phyloP scores from a whole-genome alignment of 2,113 vertebrate genomes.

The Petrocephalus zakoni region DNA sequence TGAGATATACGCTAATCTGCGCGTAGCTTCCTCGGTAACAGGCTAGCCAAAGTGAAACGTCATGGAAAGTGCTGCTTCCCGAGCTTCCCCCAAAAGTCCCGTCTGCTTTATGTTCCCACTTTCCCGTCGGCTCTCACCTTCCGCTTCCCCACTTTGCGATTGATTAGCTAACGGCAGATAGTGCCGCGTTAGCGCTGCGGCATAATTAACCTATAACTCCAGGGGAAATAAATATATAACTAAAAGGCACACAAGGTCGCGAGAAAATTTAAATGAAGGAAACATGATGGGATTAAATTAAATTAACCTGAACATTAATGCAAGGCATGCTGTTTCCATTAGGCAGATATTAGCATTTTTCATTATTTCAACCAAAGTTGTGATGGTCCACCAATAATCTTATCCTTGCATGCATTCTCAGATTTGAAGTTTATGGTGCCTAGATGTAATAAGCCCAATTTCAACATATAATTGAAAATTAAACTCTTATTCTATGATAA shows the following conservation, averaged over 20 bases:
- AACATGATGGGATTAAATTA: slow-evolving; percentile 9
- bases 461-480: slow-evolving; percentile 9
- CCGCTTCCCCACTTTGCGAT: background rate
- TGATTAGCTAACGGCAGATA: background rate
- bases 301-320: background rate
- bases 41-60: background rate
- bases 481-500: slow-evolving; percentile 6
- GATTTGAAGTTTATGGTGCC: background rate
- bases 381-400: background rate
- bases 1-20: background rate
- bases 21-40: background rate
- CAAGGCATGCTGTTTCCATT: background rate
- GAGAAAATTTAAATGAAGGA: slow-evolving; percentile 4
- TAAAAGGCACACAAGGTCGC: background rate
- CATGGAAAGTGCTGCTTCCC: background rate
- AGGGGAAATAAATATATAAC: background rate
- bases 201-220: background rate
- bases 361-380: slow-evolving; percentile 3
- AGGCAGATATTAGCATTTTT: slow-evolving; percentile 5
- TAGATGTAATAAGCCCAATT: slow-evolving; percentile 15
- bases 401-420: slow-evolving; percentile 11
- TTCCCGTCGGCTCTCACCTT: background rate
- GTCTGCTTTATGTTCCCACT: background rate
- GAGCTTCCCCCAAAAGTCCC: background rate
- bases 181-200: background rate